Percentiles rank a stretch among this genome's conserved stretches.
phyloP scores from a whole-genome alignment of 2,113 vertebrate species.

The Apaloderma vittatum region DNA sequence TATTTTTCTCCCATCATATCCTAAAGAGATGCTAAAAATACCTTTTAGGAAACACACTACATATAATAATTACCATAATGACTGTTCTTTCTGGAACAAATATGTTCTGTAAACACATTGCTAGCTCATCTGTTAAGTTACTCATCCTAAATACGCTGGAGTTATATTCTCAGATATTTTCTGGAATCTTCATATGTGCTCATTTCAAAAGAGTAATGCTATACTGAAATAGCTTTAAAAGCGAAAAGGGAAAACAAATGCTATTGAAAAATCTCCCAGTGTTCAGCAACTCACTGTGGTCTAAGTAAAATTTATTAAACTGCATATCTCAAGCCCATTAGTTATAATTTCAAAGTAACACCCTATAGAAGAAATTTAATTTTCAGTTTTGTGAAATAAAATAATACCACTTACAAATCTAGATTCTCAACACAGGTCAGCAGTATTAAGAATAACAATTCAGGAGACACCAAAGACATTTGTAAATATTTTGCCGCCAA shows the following conservation, averaged over 20 bases:
- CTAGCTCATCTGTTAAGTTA: background rate
- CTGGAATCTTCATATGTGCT: background rate
- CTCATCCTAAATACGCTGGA: background rate
- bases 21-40: background rate
- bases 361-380: background rate
- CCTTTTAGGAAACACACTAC: background rate
- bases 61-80: background rate
- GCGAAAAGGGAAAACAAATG: background rate
- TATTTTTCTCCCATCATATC: background rate
- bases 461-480: background rate
- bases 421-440: background rate
- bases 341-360: constrained; percentile 7
- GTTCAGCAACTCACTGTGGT: background rate
- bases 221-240: background rate
- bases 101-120: background rate
- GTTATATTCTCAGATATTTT: background rate
- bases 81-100: background rate
- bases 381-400: background rate
- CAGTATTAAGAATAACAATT: background rate
- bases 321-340: background rate
- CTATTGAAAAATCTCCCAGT: background rate
- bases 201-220: constrained; percentile 6
- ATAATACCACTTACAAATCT: background rate
- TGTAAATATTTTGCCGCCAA: background rate
- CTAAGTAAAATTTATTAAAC: constrained; percentile 13